Conservation (phyloP, 2,797 vertebrate species). For the Morus bassanus region DNA sequence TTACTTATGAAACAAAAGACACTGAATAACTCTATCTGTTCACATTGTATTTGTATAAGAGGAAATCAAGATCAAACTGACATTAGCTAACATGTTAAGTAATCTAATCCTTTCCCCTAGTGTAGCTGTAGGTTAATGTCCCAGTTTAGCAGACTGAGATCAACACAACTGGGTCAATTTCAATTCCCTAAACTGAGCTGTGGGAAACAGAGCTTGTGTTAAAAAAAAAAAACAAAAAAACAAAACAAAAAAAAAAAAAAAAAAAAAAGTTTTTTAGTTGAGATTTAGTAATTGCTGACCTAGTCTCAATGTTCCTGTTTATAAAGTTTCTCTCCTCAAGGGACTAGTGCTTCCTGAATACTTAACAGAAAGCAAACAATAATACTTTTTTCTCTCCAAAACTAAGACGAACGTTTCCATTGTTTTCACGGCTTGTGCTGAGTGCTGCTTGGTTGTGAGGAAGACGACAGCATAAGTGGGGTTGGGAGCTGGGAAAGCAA, state of each 20-base stretch:
- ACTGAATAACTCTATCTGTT: not conserved
- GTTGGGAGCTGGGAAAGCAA: not conserved
- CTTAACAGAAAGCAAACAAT: not conserved
- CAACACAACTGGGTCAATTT: conserved; percentile 9
- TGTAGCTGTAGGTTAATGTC: not conserved
- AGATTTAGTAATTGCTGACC: not conserved
- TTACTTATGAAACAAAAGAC: not conserved
- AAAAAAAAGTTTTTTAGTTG: not conserved
- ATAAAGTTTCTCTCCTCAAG: not conserved
- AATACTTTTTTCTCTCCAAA: not conserved
- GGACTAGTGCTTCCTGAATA: not conserved
- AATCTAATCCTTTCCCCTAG: not conserved
- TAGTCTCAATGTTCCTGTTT: not conserved
- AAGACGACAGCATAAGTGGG: not conserved
- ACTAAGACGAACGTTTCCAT: not conserved
- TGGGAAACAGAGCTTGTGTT: not conserved
- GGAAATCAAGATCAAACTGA: not conserved
- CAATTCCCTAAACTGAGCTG: not conserved
- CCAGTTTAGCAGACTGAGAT: conserved; percentile 1
- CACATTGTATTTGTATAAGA: not conserved
- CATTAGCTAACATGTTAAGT: not conserved
- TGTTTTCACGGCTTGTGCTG: not conserved
- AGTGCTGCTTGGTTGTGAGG: not conserved
- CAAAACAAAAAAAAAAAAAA: not conserved
- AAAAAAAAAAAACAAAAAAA: conserved; percentile 16